Evolutionary conservation across 2,888 invertebrate species (phyloP), one percentile per base, ranked within the genome.

Genomic region (Sarcophaga caerulescens): DNA sequence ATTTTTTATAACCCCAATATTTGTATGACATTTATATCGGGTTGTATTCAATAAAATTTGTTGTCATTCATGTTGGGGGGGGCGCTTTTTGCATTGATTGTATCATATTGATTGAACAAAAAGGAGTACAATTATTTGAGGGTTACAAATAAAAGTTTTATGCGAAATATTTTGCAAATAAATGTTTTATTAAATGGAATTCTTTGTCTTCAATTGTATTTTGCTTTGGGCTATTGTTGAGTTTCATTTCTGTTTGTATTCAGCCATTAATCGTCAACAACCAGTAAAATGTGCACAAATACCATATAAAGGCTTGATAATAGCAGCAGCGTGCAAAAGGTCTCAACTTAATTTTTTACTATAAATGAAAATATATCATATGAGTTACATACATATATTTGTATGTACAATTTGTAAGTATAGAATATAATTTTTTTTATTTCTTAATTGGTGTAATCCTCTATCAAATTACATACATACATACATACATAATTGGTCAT

Each of bases 131-230:
- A 35, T 35, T 35, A 10, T 35, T 35, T 35, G 35, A 35, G 35
- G 35, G 35, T 35, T 10, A 2, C 35, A 35, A 35, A 35, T 63
- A 25, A 81, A 80, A 74, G 73, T 74, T 63, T 52, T 69, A 45
- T 25, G 45, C 12, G 4, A 75, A 69, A 75, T 69, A 4, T 69
- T 75, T 75, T 69, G 17, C 52, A 75, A 75, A 69, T 62, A 81
- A 69, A 70, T 70, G 35, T 81, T 81, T 75, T 75, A 81, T 81
- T 81, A 70, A 81, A 75, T 62, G 23, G 23, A 70, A 75, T 70
- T 76, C 60, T 75, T 81, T 81, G 70, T 63, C 75, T 81, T 69
- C 69, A 81, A 81, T 81, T 75, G 63, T n/a, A 25, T 75, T 70
- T 63, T 57, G 35, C 73, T 75, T 63, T 63, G 44, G 75, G 81